Evolutionary conservation across 2,888 invertebrate genomes (phyloP), one percentile per base, ranked within the genome.

Genomic region (Chalcosyrphus nemorum): DNA sequence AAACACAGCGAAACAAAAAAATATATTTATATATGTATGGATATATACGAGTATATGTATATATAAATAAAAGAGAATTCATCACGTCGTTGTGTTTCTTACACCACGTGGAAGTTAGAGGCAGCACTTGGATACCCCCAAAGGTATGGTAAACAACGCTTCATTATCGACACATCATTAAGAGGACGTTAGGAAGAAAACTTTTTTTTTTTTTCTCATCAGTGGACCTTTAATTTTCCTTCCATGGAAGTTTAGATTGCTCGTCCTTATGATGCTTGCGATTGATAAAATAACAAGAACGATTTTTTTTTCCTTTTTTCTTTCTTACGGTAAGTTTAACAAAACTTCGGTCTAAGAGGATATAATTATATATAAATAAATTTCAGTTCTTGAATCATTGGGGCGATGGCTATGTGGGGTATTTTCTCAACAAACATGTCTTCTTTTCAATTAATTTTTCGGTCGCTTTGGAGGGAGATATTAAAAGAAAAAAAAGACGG

Each of bases 101-200:
- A 13, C 41, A 50, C 66, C 43, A 32, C 27, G n/a, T 38, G 61
- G n/a, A 63, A 21, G 45, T 24, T 24, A 29, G 43, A 21, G 19
- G 21, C 43, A 21, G 50, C 38, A 13, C 17, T 63, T 38, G 13
- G 5, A 41, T 57, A 15, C 45, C 38, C 66, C 50, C 57, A 47
- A 57, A 66, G 65, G 66, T 66, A 66, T 57, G 29, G 38, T 47
- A 74, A 68, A 59, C 54, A 81, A 65, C 45, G 65, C 70, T 65
- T 76, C 76, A 76, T 81, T 81, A 81, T 81, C 81, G 81, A 59
- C 77, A 71, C 81, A 77, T 77, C 70, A 77, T 77, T 77, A 81
- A 65, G 35, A 57, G 56, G 41, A 61, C 47, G 47, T 54, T 38
- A 43, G n/a, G 17, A 66, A 19, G 29, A 41, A 74, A 52, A 54